Conservation (phyloP, 2,113 vertebrate species). For the Corydoras sp. region DNA sequence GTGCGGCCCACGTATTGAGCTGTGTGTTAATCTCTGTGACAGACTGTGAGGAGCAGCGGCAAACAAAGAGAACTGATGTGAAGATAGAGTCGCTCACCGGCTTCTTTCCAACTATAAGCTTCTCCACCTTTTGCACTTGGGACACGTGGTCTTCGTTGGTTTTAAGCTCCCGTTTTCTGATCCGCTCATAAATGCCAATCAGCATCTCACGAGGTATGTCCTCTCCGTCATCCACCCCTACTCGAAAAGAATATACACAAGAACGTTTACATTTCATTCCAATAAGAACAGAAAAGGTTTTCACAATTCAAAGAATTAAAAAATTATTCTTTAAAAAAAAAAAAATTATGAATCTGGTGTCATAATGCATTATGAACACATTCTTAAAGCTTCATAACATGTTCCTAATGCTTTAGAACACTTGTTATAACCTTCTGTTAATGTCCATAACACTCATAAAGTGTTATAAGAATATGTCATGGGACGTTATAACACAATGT, state of each 20-base stretch:
- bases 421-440: no score
- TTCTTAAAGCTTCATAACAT: no score
- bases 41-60: constrained; percentile 9
- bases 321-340: no score
- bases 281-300: no score
- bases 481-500: no score
- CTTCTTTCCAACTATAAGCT: constrained; percentile 95
- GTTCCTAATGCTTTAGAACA: no score
- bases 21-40: neutral
- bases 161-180: constrained; percentile 90
- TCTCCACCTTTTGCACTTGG: constrained; percentile 96
- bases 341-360: no score
- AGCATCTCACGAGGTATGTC: constrained; percentile 93
- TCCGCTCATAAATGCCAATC: constrained; percentile 90
- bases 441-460: no score
- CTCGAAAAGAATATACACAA: neutral
- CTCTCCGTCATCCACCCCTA: constrained; percentile 94
- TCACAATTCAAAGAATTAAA: no score
- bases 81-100: constrained; percentile 70
- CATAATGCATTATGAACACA: no score
- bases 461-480: no score
- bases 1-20: neutral
- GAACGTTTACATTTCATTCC: no score
- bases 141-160: constrained; percentile 97
- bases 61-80: constrained; percentile 2